Conservation (phyloP, 2,797 vertebrate species). For the Lepilemur ruficaudatus region DNA sequence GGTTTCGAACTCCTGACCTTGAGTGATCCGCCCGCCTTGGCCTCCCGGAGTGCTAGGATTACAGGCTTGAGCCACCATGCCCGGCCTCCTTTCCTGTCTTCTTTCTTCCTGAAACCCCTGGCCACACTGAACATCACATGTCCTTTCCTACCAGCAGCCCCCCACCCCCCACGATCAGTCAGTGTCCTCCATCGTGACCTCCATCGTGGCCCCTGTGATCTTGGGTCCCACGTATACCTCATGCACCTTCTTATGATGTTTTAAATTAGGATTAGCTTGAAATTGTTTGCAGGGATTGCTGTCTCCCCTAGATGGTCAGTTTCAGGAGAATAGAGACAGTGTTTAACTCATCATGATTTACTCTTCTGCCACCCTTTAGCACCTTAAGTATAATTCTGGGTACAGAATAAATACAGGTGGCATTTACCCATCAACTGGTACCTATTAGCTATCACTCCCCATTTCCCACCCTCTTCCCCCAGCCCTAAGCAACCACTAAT, state of each 20-base stretch:
- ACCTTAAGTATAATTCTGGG: background rate
- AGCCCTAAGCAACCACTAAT: background rate
- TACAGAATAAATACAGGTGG: background rate
- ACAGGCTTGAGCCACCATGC: too few species aligned
- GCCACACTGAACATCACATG: background rate
- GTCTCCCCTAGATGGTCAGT: background rate
- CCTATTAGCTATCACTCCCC: background rate
- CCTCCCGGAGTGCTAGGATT: too few species aligned
- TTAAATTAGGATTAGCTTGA: background rate
- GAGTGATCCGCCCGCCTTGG: too few species aligned
- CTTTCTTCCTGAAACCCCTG: background rate
- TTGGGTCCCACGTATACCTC: rapidly evolving
- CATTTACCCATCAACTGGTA: background rate
- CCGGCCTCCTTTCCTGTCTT: background rate
- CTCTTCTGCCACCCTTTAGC: background rate
- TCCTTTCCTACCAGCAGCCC: background rate
- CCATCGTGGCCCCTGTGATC: rapidly evolving
- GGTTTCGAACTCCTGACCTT: too few species aligned
- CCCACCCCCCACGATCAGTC: background rate
- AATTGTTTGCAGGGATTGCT: background rate
- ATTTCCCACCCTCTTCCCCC: background rate
- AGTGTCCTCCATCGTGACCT: too few species aligned
- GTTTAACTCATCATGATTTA: background rate
- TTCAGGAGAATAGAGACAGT: background rate
- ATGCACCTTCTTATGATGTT: too few species aligned